Evolutionary conservation across 37 sponge, comb jelly and placozoan genomes (phyloP).

Genomic region (Haliclona indistincta): DNA sequence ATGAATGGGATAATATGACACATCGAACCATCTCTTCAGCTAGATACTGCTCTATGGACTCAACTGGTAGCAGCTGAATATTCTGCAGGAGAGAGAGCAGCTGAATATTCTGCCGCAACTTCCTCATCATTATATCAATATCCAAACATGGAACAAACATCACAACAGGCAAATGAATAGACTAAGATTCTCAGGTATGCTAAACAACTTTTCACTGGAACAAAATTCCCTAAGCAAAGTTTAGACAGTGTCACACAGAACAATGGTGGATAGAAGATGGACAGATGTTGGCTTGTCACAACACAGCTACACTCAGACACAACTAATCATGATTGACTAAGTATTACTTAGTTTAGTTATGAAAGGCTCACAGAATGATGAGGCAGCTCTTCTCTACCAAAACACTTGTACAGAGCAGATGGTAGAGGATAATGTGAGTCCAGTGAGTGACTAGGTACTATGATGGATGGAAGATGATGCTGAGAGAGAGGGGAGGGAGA

Average conservation of each 20-base stretch:
- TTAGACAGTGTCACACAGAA: too few species aligned
- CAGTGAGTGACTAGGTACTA: slow-evolving; percentile 73
- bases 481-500: slow-evolving; percentile 16
- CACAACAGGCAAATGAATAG: too few species aligned
- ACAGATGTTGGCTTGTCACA: too few species aligned
- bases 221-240: too few species aligned
- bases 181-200: too few species aligned
- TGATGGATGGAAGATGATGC: slow-evolving; percentile 77
- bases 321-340: not conserved
- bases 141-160: too few species aligned
- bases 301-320: not conserved
- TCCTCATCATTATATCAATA: too few species aligned
- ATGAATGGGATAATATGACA: slow-evolving; percentile 55
- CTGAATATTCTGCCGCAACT: too few species aligned
- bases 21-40: slow-evolving; percentile 67
- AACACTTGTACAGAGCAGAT: slow-evolving; percentile 71
- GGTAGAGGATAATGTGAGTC: slow-evolving; percentile 84
- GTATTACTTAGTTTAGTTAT: not conserved
- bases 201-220: too few species aligned
- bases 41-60: slow-evolving; percentile 85
- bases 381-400: slow-evolving; percentile 62
- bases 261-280: too few species aligned
- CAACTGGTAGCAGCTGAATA: slow-evolving; percentile 55
- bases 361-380: slow-evolving; percentile 26
- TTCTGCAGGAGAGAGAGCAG: not conserved